Conservation (phyloP, 2,797 vertebrate species). For the Miichthys miiuy region DNA sequence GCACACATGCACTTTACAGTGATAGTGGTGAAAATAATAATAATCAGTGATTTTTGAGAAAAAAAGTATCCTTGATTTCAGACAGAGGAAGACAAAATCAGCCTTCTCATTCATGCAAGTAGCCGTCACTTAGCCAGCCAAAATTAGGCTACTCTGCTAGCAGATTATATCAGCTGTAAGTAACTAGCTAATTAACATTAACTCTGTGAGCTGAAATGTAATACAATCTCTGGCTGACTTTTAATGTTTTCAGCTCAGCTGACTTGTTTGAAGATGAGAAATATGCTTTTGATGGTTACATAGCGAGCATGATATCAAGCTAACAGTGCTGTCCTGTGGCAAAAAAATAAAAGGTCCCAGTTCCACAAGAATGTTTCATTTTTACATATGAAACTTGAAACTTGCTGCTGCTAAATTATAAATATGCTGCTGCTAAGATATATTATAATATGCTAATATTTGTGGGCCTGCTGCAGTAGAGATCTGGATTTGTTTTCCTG, state of each 20-base stretch:
- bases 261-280: background rate
- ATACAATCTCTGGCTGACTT: too few relatives aligned
- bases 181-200: background rate
- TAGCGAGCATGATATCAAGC: background rate
- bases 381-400: background rate
- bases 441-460: background rate
- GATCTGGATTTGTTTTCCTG: conserved; percentile 44
- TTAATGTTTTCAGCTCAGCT: background rate
- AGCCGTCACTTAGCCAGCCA: background rate
- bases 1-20: background rate
- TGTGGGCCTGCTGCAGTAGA: conserved; percentile 11
- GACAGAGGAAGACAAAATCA: background rate
- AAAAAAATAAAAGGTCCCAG: background rate
- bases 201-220: background rate
- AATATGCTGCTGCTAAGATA: conserved; percentile 9
- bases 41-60: background rate
- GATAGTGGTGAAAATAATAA: background rate
- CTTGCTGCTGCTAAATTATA: too few relatives aligned
- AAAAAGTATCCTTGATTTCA: background rate
- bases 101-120: background rate
- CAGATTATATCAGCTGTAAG: background rate
- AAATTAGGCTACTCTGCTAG: background rate
- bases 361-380: background rate
- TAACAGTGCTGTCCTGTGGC: background rate
- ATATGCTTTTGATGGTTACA: background rate